Evolutionary conservation across 1,140 invertebrate species (phyloP), one percentile per base, ranked within the genome.

Genomic region (Zelostemma sp.): DNA sequence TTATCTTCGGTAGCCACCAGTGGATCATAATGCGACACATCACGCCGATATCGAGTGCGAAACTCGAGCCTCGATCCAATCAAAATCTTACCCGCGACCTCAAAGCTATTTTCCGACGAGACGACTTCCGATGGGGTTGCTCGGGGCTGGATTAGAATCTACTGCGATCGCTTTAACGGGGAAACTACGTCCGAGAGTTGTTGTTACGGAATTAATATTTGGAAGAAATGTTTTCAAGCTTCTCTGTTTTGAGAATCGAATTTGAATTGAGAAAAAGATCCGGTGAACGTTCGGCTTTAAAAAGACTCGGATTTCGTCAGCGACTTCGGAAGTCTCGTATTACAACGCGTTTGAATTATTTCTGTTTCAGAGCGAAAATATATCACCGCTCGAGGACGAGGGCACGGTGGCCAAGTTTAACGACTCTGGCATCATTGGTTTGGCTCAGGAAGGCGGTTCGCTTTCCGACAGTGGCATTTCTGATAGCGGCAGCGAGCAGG

Each of bases 381-480:
- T 79, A 9, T 9, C 40, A 1, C 1, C 15, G 21, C 15, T 41
- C 59, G 41, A 74, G 66, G 38, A 61, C 64, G 6, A 33, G 70
- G 3, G 51, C 65, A 11, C 71, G 48, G 46, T 40, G 56, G 21
- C 59, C 25, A 81, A 82, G 45, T 83, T 80, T 61, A 57, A 47
- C 6, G 78, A 75, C 43, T 61, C 75, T 1, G 53, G 74, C 0
- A 54, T 78, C 16, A 78, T 71, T 51, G 60, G 54, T 53, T 51
- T 57, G 60, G 49, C 19, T 54, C 73, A 83, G 54, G 83, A 85
- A 8, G 89, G 89, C 71, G 90, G 90, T 5, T 92, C 90, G 0
- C 82, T 91, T 6, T 92, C 91, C 6, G 92, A 93, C 77, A 91
- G 90, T 28, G 91, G 92, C 16, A 92, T 93, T 47, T 93, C 91